Evolutionary conservation across 2,888 invertebrate species (phyloP), one percentile per base, ranked within the genome.

Genomic region (Junonia oenone): DNA sequence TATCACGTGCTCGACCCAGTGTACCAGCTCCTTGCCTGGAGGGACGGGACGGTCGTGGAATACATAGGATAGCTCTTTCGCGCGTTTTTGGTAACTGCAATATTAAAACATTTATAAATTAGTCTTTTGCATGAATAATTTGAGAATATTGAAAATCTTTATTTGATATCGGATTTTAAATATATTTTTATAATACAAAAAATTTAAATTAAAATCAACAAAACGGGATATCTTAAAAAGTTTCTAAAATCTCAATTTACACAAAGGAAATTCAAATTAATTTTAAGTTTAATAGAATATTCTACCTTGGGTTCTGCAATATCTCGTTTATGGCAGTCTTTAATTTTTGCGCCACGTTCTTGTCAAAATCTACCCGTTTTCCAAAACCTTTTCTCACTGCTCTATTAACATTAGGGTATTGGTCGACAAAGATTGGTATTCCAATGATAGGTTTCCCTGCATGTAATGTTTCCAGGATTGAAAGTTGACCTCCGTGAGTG

Each of bases 1-100:
- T 2, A 75, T 64, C 6, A 80, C 81, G 57, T 83, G 80, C 38
- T 75, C 71, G 1, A 80, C 73, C 81, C 83, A 83, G 69, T n/a
- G n/a, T n/a, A n/a, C n/a, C n/a, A n/a, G n/a, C n/a, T n/a, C n/a
- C n/a, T n/a, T n/a, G n/a, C n/a, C n/a, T n/a, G n/a, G n/a, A n/a
- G n/a, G n/a, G n/a, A n/a, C n/a, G n/a, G n/a, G n/a, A n/a, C n/a
- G n/a, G 50, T 81, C 70, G 62, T 81, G 79, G 61, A 76, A 78
- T 1, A 79, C 67, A 5, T 62, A 31, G 0, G 81, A 82, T 1
- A 78, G 55, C 9, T 78, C 75, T 45, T 75, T 73, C 0, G 65
- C 75, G 26, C 58, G 72, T 31, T 71, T 50, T 1, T 62, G 55
- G 43, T 81, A 83, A 31, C 83, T 83, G 64, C 17, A 69, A 63